These are phyloP conservation scores for Acrobasis repandana DNA, from an alignment of 2,888 invertebrate genomes.

Conservation along the genomic window DNA sequence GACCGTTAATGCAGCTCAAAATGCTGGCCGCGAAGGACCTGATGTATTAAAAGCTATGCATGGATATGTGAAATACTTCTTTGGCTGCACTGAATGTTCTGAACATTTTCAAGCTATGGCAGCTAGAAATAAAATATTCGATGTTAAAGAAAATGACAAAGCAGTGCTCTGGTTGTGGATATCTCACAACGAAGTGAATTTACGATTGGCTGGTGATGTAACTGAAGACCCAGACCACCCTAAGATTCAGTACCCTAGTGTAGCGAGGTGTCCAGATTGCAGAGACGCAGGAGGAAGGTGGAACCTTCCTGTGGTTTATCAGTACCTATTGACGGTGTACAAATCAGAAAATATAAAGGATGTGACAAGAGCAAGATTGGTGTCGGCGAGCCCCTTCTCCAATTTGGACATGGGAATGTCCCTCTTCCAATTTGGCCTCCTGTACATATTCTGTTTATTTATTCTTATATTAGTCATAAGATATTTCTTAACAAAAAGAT, in stretches of 20 bases:
- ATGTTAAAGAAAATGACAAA: conserved; percentile 87
- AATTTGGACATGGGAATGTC: conserved; percentile 88
- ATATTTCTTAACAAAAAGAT: conserved; percentile 87
- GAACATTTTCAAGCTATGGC: conserved; percentile 96
- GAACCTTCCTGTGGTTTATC: conserved; percentile 85
- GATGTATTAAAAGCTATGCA: conserved; percentile 92
- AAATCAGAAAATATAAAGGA: conserved; percentile 57
- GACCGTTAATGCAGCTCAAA: conserved; percentile 88
- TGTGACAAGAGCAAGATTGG: conserved; percentile 34
- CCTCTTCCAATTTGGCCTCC: conserved; percentile 77
- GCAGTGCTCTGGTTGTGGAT: conserved; percentile 96
- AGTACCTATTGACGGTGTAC: conserved; percentile 83
- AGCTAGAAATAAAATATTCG: conserved; percentile 85
- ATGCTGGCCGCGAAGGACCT: conserved; percentile 79
- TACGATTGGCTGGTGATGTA: conserved; percentile 90
- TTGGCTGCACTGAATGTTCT: conserved; percentile 96
- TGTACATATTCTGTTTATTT: conserved; percentile 88
- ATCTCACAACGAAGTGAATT: conserved; percentile 96
- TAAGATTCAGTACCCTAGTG: conserved; percentile 94
- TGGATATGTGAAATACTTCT: conserved; percentile 95
- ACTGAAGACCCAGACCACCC: conserved; percentile 96
- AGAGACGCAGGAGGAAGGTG: conserved; percentile 81
- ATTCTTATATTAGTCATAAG: conserved; percentile 89
- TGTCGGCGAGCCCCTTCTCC: conserved; percentile 80
- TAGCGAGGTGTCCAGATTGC: conserved; percentile 87